phyloP scores from a whole-genome alignment of 2,888 invertebrate species.

The Drosophila recens region DNA sequence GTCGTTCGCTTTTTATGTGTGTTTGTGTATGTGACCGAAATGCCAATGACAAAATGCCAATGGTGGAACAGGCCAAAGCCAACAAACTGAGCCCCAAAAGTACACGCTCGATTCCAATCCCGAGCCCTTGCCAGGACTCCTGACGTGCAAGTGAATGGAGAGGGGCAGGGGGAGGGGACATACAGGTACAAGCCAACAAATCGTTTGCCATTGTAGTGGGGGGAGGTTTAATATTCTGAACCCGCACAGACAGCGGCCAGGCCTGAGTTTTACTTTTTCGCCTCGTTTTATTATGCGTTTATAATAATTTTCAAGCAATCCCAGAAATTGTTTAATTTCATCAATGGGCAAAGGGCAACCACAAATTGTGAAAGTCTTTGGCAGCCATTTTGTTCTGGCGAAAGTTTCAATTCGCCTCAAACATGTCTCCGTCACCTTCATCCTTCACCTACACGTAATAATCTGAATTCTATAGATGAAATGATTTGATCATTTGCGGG shows the following conservation, averaged over 20 bases:
- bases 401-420: conserved; percentile 17
- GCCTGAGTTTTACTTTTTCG: conserved; percentile 39
- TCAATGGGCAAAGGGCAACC: conserved; percentile 47
- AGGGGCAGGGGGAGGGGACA: neutral
- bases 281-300: conserved; percentile 59
- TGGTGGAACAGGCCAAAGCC: conserved; percentile 52
- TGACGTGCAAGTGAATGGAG: conserved; percentile 3
- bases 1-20: conserved; percentile 76
- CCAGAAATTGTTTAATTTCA: conserved; percentile 71
- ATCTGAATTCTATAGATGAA: neutral
- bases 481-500: neutral
- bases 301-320: conserved; percentile 67
- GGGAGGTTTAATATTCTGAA: conserved; percentile 62
- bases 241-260: conserved; percentile 60
- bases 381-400: conserved; percentile 53
- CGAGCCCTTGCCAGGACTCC: conserved; percentile 31
- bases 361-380: conserved; percentile 45
- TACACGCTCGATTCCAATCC: neutral
- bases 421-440: neutral
- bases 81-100: conserved; percentile 28
- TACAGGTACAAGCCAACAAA: conserved; percentile 35
- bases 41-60: conserved; percentile 83
- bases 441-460: conserved; percentile 5
- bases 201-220: conserved; percentile 11
- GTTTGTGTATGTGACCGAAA: conserved; percentile 85